Percentiles rank a stretch among this genome's conserved stretches.
These are phyloP conservation scores for Eulithis testata DNA, from an alignment of 2,888 invertebrate genomes.

Conservation along the genomic window DNA sequence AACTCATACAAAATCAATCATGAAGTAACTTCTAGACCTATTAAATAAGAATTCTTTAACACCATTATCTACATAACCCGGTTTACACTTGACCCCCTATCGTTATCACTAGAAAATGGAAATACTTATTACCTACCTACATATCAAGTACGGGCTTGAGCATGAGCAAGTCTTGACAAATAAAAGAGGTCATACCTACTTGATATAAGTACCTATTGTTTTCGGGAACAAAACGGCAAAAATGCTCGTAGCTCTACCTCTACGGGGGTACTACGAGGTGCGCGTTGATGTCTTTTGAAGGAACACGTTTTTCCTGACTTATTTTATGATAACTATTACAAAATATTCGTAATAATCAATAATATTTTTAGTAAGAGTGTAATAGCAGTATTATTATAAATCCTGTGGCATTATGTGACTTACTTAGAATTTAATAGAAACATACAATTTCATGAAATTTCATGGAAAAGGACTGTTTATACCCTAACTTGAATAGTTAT, in stretches of 20 bases:
- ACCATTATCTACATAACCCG: constrained; percentile 21
- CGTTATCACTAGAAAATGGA: constrained; percentile 12
- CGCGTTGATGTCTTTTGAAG: constrained; percentile 20
- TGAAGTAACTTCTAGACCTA: background rate
- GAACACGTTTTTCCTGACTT: background rate
- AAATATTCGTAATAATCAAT: no score
- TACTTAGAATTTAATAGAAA: background rate
- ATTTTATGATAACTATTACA: no score
- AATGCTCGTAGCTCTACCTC: background rate
- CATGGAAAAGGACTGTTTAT: background rate
- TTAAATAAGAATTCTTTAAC: background rate
- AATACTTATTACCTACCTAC: constrained; percentile 5
- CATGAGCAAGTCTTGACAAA: background rate
- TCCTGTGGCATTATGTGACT: no score
- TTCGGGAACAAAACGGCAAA: background rate
- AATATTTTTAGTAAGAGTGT: no score
- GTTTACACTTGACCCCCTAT: constrained; percentile 21
- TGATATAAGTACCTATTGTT: constrained; percentile 1
- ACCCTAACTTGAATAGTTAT: no score
- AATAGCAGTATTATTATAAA: no score
- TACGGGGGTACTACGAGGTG: constrained; percentile 17
- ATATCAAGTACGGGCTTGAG: background rate
- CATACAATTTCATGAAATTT: no score
- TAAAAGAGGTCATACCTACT: background rate
- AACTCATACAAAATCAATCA: background rate